phyloP scores from a whole-genome alignment of 2,113 vertebrate genomes.

The Kobus ellipsiprymnus region DNA sequence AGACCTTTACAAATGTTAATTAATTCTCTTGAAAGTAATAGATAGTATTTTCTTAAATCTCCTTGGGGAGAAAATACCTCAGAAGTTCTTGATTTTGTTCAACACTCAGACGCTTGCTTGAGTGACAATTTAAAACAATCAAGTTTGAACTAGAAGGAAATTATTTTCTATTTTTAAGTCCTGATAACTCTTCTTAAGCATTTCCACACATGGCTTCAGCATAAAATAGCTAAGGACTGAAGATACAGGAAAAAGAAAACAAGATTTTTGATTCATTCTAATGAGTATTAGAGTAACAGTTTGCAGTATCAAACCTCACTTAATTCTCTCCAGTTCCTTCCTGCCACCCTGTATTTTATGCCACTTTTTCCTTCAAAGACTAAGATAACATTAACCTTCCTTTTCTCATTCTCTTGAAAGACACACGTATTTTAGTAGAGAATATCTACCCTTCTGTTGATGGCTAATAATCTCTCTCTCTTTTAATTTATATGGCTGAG shows the following conservation, averaged over 20 bases:
- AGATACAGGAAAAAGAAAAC: neutral
- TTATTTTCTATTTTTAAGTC: constrained; percentile 42
- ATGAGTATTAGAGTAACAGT: neutral
- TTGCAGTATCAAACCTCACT: neutral
- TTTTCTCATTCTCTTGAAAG: neutral
- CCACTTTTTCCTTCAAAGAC: neutral
- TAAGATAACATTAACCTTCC: neutral
- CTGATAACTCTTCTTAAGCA: neutral
- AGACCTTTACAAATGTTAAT: neutral
- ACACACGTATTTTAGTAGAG: neutral
- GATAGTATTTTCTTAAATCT: neutral
- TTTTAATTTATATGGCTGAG: neutral
- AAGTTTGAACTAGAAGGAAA: constrained; percentile 14
- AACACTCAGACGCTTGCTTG: neutral
- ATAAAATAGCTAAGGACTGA: neutral
- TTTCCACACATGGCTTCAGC: neutral
- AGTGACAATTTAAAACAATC: constrained; percentile 21
- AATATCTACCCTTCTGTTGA: neutral
- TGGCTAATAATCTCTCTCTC: neutral
- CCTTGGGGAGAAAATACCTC: neutral
- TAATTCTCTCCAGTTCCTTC: neutral
- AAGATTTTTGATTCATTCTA: neutral
- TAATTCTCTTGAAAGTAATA: neutral
- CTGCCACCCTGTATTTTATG: rapidly evolving
- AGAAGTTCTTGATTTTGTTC: neutral